A percentile compares a stretch with the other conserved stretches of the same genome.
These are phyloP conservation scores for Paracanthobrama guichenoti DNA, from an alignment of 2,113 vertebrate species.

Conservation along the genomic window DNA sequence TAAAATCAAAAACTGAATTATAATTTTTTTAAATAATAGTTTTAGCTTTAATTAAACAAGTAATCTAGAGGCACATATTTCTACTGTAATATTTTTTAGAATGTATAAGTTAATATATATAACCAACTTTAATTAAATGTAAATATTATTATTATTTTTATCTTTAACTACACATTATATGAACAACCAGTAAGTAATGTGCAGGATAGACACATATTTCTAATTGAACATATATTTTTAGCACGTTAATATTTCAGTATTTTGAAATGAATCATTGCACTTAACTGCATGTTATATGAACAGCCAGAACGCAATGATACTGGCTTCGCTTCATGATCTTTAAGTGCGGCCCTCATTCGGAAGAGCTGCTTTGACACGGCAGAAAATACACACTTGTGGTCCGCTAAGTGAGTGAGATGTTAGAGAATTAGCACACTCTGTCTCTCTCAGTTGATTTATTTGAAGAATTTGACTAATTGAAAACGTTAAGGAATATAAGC, in stretches of 20 bases:
- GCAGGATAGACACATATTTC: not conserved
- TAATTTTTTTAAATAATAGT: not conserved
- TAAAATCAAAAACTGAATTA: too few relatives aligned
- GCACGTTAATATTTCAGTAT: not conserved
- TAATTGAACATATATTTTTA: not conserved
- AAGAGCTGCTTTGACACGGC: not conserved
- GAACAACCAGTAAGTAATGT: not conserved
- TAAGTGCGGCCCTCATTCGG: not conserved
- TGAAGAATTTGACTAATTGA: not conserved
- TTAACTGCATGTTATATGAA: not conserved
- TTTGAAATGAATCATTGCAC: not conserved
- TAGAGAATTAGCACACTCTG: not conserved
- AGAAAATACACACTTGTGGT: not conserved
- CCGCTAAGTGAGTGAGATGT: not conserved
- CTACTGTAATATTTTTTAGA: not conserved
- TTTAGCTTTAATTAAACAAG: too few relatives aligned
- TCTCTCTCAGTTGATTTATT: not conserved
- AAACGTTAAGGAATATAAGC: not conserved
- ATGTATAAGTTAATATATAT: not conserved
- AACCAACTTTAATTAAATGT: too few relatives aligned
- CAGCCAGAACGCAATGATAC: not conserved
- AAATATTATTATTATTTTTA: too few relatives aligned
- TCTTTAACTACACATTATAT: not conserved
- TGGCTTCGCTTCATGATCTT: not conserved
- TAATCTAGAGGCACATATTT: not conserved